Percentiles rank a stretch among this genome's conserved stretches.
Evolutionary conservation across 2,797 vertebrate genomes (phyloP).

Genomic region (Decapterus maruadsi): DNA sequence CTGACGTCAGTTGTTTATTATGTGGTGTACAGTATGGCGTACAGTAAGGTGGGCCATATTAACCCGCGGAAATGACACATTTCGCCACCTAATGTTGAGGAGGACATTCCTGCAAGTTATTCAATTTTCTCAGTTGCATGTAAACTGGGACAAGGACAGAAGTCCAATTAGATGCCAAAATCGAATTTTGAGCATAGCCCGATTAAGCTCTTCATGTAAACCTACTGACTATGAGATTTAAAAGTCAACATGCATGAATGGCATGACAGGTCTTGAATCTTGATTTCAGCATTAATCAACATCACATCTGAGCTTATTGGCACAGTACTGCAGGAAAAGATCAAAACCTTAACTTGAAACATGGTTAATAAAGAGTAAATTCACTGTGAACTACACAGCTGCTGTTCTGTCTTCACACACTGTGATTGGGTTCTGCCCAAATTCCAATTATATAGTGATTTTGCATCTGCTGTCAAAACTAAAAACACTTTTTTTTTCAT

Average conservation of each 20-base stretch:
- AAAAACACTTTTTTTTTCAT: background rate
- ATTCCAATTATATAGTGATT: constrained; percentile 8
- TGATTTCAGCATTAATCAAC: background rate
- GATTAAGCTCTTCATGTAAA: too few species aligned
- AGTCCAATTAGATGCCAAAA: too few species aligned
- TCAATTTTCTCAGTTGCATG: too few species aligned
- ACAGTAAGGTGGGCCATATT: too few species aligned
- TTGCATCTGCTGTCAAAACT: constrained; percentile 14
- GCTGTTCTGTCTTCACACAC: background rate
- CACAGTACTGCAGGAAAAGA: background rate
- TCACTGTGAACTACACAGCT: constrained; percentile 15
- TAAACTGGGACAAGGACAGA: too few species aligned
- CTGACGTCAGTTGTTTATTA: too few species aligned
- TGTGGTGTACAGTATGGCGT: too few species aligned
- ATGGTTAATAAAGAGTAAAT: constrained; percentile 6
- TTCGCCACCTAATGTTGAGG: too few species aligned
- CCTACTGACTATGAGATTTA: too few species aligned
- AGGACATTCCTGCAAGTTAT: too few species aligned
- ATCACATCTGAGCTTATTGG: background rate
- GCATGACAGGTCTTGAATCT: background rate
- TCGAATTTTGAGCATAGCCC: too few species aligned
- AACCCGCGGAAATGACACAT: too few species aligned
- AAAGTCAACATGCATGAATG: background rate
- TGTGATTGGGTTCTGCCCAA: constrained; percentile 7
- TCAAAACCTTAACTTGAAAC: background rate